Evolutionary conservation across 2,113 vertebrate species (phyloP).

Genomic region (Sceloporus undulatus): DNA sequence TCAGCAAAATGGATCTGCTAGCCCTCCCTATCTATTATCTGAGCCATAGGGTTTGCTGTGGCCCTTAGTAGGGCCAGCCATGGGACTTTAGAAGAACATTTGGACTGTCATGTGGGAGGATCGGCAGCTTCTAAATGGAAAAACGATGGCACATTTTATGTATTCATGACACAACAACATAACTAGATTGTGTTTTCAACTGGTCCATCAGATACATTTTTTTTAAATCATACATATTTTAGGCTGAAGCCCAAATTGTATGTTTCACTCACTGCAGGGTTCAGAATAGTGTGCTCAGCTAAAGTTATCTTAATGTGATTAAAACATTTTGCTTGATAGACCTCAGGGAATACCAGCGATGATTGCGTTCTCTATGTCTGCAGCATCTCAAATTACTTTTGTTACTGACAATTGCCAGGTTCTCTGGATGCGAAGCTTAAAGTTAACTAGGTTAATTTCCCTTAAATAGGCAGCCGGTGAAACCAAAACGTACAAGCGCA

Average conservation of each 20-base stretch:
- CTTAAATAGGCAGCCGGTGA: not conserved
- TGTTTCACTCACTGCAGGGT: not conserved
- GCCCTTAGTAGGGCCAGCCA: not conserved
- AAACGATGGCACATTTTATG: not conserved
- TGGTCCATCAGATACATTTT: not conserved
- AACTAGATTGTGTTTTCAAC: not conserved
- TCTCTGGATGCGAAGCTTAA: not conserved
- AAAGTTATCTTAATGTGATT: not conserved
- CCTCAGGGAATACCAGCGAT: slow-evolving; percentile 7
- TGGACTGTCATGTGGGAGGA: too few species aligned
- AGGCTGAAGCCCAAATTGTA: not conserved
- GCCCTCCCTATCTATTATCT: not conserved
- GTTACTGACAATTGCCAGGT: not conserved
- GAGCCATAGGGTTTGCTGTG: not conserved
- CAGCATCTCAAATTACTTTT: not conserved
- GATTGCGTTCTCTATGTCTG: not conserved
- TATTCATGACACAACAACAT: not conserved
- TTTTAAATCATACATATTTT: not conserved
- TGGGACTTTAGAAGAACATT: not conserved
- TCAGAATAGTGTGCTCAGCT: not conserved
- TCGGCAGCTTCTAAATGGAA: not conserved
- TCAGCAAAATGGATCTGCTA: not conserved
- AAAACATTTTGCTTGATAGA: not conserved
- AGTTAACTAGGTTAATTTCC: not conserved
- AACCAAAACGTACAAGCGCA: not conserved